phyloP scores from a whole-genome alignment of 35 echinoderm and acorn worm species.

The Amphiura filiformis region DNA sequence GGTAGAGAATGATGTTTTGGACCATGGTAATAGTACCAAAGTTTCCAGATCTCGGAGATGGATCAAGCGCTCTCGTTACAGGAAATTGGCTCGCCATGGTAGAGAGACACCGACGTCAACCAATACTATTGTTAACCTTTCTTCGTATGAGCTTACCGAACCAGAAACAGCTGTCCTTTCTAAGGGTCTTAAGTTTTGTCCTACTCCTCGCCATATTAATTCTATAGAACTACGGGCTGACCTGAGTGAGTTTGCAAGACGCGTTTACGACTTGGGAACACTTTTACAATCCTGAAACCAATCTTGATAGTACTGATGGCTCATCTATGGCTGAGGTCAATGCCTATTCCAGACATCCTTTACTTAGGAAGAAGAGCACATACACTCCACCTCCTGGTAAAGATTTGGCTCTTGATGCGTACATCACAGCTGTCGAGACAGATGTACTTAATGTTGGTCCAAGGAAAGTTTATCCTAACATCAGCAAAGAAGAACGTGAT shows the following conservation, averaged over 20 bases:
- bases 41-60: background rate
- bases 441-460: background rate
- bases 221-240: background rate
- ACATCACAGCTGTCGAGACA: background rate
- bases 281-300: background rate
- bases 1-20: no score
- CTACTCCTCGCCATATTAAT: background rate
- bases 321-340: background rate
- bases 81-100: background rate
- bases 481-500: background rate
- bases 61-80: background rate
- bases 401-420: background rate
- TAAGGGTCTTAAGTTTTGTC: background rate
- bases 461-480: background rate
- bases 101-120: background rate
- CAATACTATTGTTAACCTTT: background rate
- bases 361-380: background rate
- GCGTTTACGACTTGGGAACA: background rate
- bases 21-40: no score
- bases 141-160: background rate
- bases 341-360: background rate
- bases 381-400: background rate
- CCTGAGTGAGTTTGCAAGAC: background rate
- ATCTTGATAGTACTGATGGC: background rate
- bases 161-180: background rate